Evolutionary conservation across 2,888 invertebrate species (phyloP), one percentile per base, ranked within the genome.

Genomic region (Acanthosepion lycidas): DNA sequence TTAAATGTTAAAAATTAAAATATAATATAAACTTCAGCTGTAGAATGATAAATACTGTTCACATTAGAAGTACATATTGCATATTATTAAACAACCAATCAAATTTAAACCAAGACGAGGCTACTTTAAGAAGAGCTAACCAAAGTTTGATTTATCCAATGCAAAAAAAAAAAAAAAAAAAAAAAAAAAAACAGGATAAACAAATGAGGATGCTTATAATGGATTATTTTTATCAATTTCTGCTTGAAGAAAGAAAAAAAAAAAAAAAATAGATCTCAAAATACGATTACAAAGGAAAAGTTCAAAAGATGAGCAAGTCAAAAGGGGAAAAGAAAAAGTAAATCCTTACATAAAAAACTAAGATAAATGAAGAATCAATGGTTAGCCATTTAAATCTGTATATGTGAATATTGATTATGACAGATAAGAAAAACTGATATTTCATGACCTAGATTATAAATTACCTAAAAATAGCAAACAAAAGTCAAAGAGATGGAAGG

Each of bases 301-400:
- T n/a, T 9, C 8, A 78, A 78, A 78, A 78, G n/a, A 78, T 8
- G n/a, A 18, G 28, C 78, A 78, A 78, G 28, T 64, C 78, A 78
- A 78, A 78, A n/a, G 15, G 12, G 1, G n/a, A 64, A 64, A 64
- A 55, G 20, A 26, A 6, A 28, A 6, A 28, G 28, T 6, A 64
- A 78, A 78, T 78, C 78, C 78, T 78, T 78, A n/a, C 78, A 78
- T 78, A n/a, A 78, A n/a, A 78, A 78, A n/a, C n/a, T 78, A 78
- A n/a, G 9, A 78, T n/a, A n/a, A 78, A 78, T n/a, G n/a, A 78
- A 78, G n/a, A 78, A 78, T 78, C 78, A 78, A 78, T 78, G n/a
- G 78, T 78, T 78, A 9, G 15, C 8, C 78, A 78, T n/a, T 78
- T 78, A 78, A 78, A 78, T 28, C n/a, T n/a, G n/a, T n/a, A 78